Percentiles rank a stretch among this genome's conserved stretches.
Conservation (phyloP, 2,888 invertebrate species). For the Ceratothoa steindachneri region DNA sequence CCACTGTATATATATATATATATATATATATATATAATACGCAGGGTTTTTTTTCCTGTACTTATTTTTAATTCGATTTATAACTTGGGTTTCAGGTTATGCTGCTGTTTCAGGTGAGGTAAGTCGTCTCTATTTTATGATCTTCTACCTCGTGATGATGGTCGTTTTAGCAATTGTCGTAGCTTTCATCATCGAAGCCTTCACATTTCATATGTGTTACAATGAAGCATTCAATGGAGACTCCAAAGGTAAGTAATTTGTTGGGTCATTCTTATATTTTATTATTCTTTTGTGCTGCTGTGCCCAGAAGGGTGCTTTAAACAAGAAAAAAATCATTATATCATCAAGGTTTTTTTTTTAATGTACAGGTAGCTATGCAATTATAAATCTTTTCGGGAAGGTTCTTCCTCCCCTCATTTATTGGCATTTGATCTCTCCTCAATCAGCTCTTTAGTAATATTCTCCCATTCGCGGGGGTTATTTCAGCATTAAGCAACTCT, state of each 20-base stretch:
- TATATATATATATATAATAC: no score
- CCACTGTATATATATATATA: no score
- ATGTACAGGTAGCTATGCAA: no score
- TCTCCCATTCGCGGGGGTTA: no score
- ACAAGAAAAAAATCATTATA: background rate
- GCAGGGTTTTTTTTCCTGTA: no score
- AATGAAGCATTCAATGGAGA: constrained; percentile 63
- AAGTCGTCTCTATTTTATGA: constrained; percentile 79
- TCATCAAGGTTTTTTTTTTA: background rate
- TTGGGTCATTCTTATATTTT: constrained; percentile 13
- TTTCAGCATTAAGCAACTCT: no score
- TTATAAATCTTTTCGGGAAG: no score
- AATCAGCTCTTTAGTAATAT: no score
- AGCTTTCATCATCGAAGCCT: constrained; percentile 81
- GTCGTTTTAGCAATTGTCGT: constrained; percentile 83
- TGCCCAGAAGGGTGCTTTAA: background rate
- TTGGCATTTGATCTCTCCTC: no score
- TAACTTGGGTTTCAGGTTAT: constrained; percentile 61
- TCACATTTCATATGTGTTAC: constrained; percentile 77
- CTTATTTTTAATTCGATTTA: no score
- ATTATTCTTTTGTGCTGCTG: background rate
- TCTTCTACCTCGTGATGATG: constrained; percentile 83
- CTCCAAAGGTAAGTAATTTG: constrained; percentile 59
- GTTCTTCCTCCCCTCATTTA: no score
- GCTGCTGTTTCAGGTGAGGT: constrained; percentile 66